These are phyloP conservation scores for Tachina lurida DNA, from an alignment of 2,888 invertebrate genomes.

Conservation along the genomic window DNA sequence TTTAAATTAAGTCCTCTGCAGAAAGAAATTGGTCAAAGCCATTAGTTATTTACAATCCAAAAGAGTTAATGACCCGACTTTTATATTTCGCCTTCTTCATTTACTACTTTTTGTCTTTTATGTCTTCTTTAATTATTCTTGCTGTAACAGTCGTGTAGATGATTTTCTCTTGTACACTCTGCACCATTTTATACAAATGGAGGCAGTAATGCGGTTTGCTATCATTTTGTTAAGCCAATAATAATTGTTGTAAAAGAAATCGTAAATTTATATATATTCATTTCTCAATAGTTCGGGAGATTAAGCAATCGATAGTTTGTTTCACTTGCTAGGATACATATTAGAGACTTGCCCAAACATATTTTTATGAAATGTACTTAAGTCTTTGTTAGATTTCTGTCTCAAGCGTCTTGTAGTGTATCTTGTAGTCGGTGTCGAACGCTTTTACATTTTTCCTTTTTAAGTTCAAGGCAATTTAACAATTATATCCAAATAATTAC, in stretches of 20 bases:
- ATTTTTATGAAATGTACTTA: no score
- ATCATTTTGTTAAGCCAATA: no score
- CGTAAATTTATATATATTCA: no score
- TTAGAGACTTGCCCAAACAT: no score
- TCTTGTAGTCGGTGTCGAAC: not conserved
- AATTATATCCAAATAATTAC: conserved; percentile 16
- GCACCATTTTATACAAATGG: not conserved
- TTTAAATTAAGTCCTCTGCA: not conserved
- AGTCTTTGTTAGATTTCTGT: no score
- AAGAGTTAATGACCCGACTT: conserved; percentile 32
- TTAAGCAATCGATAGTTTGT: no score
- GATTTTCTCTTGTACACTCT: not conserved
- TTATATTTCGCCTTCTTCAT: conserved; percentile 3
- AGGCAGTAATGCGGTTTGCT: no score
- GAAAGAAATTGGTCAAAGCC: not conserved
- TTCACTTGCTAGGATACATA: no score
- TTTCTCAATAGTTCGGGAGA: no score
- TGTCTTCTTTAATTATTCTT: conserved; percentile 10
- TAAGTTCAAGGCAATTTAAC: not conserved
- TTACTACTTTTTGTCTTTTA: conserved; percentile 1
- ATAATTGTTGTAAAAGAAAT: no score
- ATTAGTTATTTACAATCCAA: conserved; percentile 13
- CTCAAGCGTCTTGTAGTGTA: not conserved
- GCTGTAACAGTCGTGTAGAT: not conserved
- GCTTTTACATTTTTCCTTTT: not conserved